Conservation (phyloP, 2,888 invertebrate genomes). For the Hirtodrosophila cameraria region DNA sequence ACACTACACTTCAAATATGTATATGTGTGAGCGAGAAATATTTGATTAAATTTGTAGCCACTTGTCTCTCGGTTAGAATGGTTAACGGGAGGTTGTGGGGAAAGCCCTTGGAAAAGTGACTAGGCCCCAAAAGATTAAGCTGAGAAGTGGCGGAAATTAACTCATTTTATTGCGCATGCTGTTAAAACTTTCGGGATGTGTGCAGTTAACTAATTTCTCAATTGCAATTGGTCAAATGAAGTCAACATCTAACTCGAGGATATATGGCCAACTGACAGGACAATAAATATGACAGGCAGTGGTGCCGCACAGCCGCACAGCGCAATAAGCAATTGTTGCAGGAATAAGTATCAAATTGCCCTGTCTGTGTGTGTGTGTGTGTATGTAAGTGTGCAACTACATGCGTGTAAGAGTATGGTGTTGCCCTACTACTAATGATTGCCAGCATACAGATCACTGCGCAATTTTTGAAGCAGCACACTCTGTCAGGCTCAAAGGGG, state of each 20-base stretch:
- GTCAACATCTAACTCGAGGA: constrained; percentile 49
- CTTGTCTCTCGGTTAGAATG: constrained; percentile 40
- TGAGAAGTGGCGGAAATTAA: constrained; percentile 67
- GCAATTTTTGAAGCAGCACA: constrained; percentile 47
- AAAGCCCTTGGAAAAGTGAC: neutral
- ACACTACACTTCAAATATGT: constrained; percentile 4
- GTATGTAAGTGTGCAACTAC: neutral
- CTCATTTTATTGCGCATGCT: constrained; percentile 63
- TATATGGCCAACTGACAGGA: constrained; percentile 60
- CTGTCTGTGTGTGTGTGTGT: neutral
- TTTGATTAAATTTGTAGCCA: constrained; percentile 75
- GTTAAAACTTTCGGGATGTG: constrained; percentile 3
- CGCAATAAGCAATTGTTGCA: constrained; percentile 78
- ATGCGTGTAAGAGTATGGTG: constrained; percentile 32
- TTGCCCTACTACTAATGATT: constrained; percentile 72
- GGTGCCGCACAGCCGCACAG: constrained; percentile 20
- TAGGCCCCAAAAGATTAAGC: constrained; percentile 5
- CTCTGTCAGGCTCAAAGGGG: neutral
- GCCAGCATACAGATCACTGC: constrained; percentile 74
- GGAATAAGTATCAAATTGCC: constrained; percentile 53
- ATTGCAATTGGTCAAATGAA: constrained; percentile 44
- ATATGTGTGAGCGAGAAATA: constrained; percentile 17
- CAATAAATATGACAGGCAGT: constrained; percentile 37
- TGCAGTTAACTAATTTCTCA: constrained; percentile 37
- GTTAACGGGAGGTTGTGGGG: neutral